Base-by-base conservation (phyloP, 2,888 invertebrate species). In the Dicyrtomina minuta region DNA sequence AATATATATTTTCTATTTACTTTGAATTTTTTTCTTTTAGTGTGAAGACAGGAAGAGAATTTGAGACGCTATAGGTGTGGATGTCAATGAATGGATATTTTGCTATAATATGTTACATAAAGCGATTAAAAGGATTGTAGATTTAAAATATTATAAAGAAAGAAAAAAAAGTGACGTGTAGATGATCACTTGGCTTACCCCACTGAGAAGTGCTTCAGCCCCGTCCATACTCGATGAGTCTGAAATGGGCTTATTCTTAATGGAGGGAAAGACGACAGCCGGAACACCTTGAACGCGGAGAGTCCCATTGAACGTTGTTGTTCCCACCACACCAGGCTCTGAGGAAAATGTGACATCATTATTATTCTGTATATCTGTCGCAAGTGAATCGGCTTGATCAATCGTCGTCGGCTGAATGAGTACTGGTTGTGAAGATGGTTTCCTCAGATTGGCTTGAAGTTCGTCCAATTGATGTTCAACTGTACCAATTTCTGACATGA, bases 181-280 rank as follows among this genome's bases (percentile, higher is more conserved):
- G n/a, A n/a, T n/a, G n/a, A n/a, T n/a, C n/a, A n/a, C n/a, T 20
- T 5, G 20, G 17, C 66, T 70, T 73, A 77, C 77, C 26, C 77
- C 77, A 62, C 75, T 76, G 17, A 77, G 72, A 33, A 76, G 64
- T 41, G 76, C 77, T 62, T 77, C 77, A 55, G 76, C 76, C 13
- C 77, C 77, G 61, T 77, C 77, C 67, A 73, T 70, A 66, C 69
- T 73, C 41, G 72, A 69, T 15, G 74, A 66, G 39, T 77, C 77
- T 0, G 75, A 71, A 72, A 73, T 75, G 24, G 93, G 93, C 79
- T 93, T 93, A 82, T 93, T 93, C 83, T 93, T 93, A 64, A 93
- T 90, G 81, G 92, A 92, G 12, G 93, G 93, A 83, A 93, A 93
- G 81, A 93, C 93, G 79, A 93, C 88, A 70, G 70, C 74, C 12